A percentile compares a stretch with the other conserved stretches of the same genome.
phyloP scores from a whole-genome alignment of 2,797 vertebrate species.

The Poecilia velifera region DNA sequence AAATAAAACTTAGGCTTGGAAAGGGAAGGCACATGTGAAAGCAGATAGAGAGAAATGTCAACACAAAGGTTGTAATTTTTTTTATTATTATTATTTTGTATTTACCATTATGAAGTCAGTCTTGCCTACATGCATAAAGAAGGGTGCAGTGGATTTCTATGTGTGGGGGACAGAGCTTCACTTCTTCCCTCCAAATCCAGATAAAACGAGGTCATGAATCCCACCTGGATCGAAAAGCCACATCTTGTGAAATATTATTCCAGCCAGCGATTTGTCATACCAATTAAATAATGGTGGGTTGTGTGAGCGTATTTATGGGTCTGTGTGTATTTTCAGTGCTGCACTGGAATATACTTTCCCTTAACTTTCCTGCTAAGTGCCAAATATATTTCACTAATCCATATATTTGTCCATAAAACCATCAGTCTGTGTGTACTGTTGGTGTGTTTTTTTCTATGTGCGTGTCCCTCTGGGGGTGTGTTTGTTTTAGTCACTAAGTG shows the following conservation, averaged over 20 bases:
- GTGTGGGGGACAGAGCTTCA: not conserved
- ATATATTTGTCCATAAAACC: slow-evolving; percentile 32
- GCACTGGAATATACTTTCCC: slow-evolving; percentile 50
- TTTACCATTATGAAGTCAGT: not conserved
- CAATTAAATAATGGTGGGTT: slow-evolving; percentile 36
- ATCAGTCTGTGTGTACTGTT: slow-evolving; percentile 23
- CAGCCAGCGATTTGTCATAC: slow-evolving; percentile 34
- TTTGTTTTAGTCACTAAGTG: slow-evolving; percentile 28
- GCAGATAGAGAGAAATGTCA: not conserved
- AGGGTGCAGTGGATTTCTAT: not conserved
- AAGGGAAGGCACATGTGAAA: not conserved
- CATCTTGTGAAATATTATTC: slow-evolving; percentile 30
- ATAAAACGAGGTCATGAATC: not conserved
- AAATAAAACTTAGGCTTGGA: not conserved
- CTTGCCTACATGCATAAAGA: not conserved
- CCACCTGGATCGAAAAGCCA: not conserved
- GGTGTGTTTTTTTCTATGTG: slow-evolving; percentile 17
- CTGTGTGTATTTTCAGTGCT: slow-evolving; percentile 19
- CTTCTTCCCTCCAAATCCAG: not conserved
- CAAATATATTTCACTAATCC: slow-evolving; percentile 38
- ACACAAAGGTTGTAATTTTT: not conserved
- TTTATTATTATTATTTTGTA: not conserved
- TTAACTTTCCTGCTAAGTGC: slow-evolving; percentile 35
- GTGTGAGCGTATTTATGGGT: not conserved
- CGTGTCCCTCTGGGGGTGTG: slow-evolving; percentile 22